phyloP scores from a whole-genome alignment of 92 coral and sea anemone species.

The Phenganax marumi region DNA sequence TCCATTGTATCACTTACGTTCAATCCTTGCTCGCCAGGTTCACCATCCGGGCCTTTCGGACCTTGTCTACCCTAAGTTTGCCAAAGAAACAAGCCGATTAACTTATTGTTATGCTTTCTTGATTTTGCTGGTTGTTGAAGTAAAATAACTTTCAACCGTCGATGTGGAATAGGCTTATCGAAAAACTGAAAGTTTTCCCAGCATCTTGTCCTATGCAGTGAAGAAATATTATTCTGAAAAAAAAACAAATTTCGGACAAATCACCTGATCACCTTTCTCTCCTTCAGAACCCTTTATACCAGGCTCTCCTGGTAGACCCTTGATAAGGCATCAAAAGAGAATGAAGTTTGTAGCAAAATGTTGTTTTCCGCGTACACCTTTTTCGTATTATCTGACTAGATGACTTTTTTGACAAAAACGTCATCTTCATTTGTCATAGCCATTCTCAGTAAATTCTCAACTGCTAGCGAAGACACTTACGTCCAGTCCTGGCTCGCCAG shows the following conservation, averaged over 20 bases:
- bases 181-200: too few relatives aligned
- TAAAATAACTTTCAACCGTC: too few relatives aligned
- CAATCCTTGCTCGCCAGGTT: slow-evolving; percentile 22
- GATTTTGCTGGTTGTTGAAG: too few relatives aligned
- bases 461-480: slow-evolving; percentile 37
- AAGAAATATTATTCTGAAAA: background rate
- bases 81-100: too few relatives aligned
- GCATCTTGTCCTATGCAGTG: background rate
- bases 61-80: background rate
- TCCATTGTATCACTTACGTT: background rate
- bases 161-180: too few relatives aligned
- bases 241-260: background rate
- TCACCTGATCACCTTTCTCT: slow-evolving; percentile 17
- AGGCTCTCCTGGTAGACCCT: slow-evolving; percentile 12
- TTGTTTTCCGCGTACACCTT: too few relatives aligned
- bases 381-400: too few relatives aligned
- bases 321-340: background rate
- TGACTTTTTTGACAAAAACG: too few relatives aligned
- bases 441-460: background rate
- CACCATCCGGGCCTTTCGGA: slow-evolving; percentile 9
- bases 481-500: slow-evolving; percentile 56
- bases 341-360: background rate
- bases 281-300: background rate
- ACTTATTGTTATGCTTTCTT: too few relatives aligned
- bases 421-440: too few relatives aligned